Evolutionary conservation across 2,888 invertebrate genomes (phyloP), one percentile per base, ranked within the genome.

Genomic region (Pelosia muscerda): DNA sequence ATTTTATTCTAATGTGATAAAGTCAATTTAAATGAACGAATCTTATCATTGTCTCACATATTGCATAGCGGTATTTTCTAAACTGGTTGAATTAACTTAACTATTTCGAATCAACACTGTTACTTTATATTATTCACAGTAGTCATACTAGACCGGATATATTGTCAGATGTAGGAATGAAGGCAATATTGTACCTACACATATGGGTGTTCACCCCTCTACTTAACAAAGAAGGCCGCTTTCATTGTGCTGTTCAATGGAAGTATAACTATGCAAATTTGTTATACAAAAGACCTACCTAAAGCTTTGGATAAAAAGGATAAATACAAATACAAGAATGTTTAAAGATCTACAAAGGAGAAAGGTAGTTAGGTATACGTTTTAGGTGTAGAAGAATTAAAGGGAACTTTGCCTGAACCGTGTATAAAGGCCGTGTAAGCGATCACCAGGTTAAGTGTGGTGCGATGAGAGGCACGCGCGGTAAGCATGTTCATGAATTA

Each of bases 401-500:
- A 82, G 75, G 72, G 77, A 77, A 76, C 81, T 79, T 84, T 72
- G 67, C 81, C 81, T 83, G 77, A 79, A 78, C 78, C 77, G 77
- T 84, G 84, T 81, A 83, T 85, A 84, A 87, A 85, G 83, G 81
- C 84, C 81, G 81, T 86, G 86, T 86, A 87, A 86, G 86, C 85
- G 88, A 89, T 87, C 84, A 84, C 80, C 72, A 77, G 85, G 86
- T 82, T 84, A 86, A 89, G 86, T 85, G 86, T 84, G 83, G 81
- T 82, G 85, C 85, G 89, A 88, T 84, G 88, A 89, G 82, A 84
- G 83, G 76, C 84, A 81, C 78, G 82, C 84, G 83, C 86, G 83
- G 84, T 86, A 87, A 90, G 90, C 88, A 86, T 86, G 88, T 88
- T 92, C 91, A 91, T 92, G 91, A 90, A 92, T 92, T 90, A 92